Evolutionary conservation across 2,113 vertebrate genomes (phyloP).

Genomic region (Brienomyrus brachyistius): DNA sequence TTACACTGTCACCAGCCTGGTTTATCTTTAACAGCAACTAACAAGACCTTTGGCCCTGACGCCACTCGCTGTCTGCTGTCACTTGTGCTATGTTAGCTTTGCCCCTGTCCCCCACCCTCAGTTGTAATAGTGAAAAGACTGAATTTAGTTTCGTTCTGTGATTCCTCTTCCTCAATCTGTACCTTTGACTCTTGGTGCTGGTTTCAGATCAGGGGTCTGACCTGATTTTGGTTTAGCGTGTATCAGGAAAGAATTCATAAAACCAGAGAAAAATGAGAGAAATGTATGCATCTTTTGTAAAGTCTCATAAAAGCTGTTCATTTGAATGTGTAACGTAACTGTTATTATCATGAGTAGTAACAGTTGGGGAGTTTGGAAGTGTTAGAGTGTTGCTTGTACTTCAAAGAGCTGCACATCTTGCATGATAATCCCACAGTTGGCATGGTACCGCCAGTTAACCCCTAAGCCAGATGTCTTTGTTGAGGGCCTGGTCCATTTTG

Average conservation of each 20-base stretch:
- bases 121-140: neutral
- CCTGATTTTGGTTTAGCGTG: neutral
- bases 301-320: neutral
- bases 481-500: neutral
- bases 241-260: neutral
- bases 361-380: neutral
- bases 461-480: neutral
- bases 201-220: neutral
- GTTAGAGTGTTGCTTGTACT: neutral
- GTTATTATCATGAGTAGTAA: neutral
- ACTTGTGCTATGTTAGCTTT: neutral
- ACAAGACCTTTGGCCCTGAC: neutral
- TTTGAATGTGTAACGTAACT: neutral
- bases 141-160: neutral
- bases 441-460: neutral
- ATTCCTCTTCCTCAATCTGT: neutral
- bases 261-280: neutral
- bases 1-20: neutral
- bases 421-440: neutral
- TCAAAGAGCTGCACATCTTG: neutral
- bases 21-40: constrained; percentile 5
- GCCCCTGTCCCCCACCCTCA: neutral
- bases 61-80: neutral
- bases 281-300: neutral
- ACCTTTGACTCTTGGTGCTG: neutral